phyloP scores from a whole-genome alignment of 2,113 vertebrate genomes.

The Podarcis muralis region DNA sequence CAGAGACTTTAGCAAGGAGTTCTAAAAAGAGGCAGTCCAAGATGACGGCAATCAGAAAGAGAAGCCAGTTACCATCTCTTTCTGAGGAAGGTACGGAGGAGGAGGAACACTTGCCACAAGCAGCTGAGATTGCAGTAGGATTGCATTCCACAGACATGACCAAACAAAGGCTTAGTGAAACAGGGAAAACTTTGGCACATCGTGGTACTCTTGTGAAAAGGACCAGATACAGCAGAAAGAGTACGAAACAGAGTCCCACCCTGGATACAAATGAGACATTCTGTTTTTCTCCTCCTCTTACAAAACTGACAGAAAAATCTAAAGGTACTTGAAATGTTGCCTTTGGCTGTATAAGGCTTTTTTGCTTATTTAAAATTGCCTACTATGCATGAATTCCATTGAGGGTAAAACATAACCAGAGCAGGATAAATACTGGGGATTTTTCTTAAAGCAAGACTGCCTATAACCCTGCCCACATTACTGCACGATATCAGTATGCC shows the following conservation, averaged over 20 bases:
- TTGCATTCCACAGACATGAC: conserved; percentile 30
- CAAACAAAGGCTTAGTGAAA: background rate
- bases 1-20: background rate
- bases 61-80: background rate
- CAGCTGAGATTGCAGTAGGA: conserved; percentile 20
- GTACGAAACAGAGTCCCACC: conserved; percentile 33
- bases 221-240: conserved; percentile 64
- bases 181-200: conserved; percentile 26
- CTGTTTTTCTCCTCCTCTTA: conserved; percentile 79
- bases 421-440: background rate
- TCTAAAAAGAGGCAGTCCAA: conserved; percentile 33
- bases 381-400: background rate
- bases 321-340: conserved; percentile 78
- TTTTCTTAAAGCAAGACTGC: background rate
- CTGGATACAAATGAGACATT: conserved; percentile 70
- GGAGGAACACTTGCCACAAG: conserved; percentile 29
- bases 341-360: background rate
- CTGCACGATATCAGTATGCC: background rate
- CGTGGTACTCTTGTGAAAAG: conserved; percentile 49
- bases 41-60: conserved; percentile 44
- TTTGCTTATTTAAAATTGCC: background rate
- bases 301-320: conserved; percentile 73
- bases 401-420: background rate
- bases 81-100: conserved; percentile 37
- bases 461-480: too few species aligned